phyloP scores from a whole-genome alignment of 2,113 vertebrate species.

The Eulemur rufifrons region DNA sequence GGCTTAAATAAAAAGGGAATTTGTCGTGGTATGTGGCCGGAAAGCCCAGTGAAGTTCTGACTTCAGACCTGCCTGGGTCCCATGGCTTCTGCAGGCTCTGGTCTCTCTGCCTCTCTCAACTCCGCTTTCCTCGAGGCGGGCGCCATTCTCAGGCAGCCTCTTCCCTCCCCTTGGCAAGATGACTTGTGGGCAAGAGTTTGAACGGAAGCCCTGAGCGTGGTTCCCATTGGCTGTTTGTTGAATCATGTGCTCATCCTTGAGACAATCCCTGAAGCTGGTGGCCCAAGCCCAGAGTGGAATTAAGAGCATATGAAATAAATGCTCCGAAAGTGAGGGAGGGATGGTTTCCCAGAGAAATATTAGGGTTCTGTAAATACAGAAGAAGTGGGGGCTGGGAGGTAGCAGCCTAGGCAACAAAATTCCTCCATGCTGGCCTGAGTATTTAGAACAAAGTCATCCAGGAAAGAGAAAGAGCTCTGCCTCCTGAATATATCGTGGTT shows the following conservation, averaged over 20 bases:
- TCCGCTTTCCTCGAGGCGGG: background rate
- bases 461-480: background rate
- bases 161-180: background rate
- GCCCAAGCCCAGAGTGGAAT: background rate
- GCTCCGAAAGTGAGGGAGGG: conserved; percentile 13
- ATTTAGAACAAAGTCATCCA: conserved; percentile 21
- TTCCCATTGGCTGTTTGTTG: conserved; percentile 24
- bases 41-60: background rate
- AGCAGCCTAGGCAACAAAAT: background rate
- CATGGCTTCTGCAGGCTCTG: background rate
- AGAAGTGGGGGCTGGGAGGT: background rate
- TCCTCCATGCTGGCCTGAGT: background rate
- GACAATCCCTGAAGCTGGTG: conserved; percentile 42
- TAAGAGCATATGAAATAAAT: conserved; percentile 32
- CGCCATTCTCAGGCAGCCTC: background rate
- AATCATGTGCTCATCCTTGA: conserved; percentile 42
- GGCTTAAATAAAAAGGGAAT: background rate
- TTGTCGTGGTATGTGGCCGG: background rate
- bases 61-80: background rate
- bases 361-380: conserved; percentile 63
- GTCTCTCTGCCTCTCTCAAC: background rate
- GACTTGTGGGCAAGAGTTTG: background rate
- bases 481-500: background rate
- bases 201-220: background rate
- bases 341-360: conserved; percentile 51